These are phyloP conservation scores for Myiagra hebetior DNA, from an alignment of 2,113 vertebrate genomes.

Conservation along the genomic window DNA sequence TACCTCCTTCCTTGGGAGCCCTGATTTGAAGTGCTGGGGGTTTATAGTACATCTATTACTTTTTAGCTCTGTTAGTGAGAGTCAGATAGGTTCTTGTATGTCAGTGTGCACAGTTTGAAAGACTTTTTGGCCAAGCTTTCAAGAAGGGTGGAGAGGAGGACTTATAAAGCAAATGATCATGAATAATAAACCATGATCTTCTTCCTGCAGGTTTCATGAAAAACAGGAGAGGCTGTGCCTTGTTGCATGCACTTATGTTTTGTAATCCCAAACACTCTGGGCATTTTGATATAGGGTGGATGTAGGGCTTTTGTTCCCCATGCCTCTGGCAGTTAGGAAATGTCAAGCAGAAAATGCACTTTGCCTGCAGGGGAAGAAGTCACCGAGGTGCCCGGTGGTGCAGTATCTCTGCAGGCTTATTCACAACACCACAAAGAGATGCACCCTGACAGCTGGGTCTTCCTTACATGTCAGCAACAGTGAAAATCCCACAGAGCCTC, in stretches of 20 bases:
- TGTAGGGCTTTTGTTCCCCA: background rate
- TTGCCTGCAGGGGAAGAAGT: conserved; percentile 22
- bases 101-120: background rate
- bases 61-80: background rate
- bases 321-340: conserved; percentile 30
- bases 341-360: conserved; percentile 64
- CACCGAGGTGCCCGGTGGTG: background rate
- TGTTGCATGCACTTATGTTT: background rate
- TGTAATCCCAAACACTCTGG: background rate
- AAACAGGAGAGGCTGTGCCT: background rate
- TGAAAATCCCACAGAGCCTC: background rate
- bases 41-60: background rate
- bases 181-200: conserved; percentile 1
- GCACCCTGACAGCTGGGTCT: conserved; percentile 13
- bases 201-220: background rate
- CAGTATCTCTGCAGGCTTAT: background rate
- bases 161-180: background rate
- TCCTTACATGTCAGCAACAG: background rate
- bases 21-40: background rate
- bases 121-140: background rate
- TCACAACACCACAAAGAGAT: background rate
- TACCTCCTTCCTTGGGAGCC: background rate
- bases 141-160: background rate
- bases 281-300: background rate
- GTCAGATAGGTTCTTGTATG: background rate